phyloP scores from a whole-genome alignment of 1,140 invertebrate species.

The Drosophila oshimai region DNA sequence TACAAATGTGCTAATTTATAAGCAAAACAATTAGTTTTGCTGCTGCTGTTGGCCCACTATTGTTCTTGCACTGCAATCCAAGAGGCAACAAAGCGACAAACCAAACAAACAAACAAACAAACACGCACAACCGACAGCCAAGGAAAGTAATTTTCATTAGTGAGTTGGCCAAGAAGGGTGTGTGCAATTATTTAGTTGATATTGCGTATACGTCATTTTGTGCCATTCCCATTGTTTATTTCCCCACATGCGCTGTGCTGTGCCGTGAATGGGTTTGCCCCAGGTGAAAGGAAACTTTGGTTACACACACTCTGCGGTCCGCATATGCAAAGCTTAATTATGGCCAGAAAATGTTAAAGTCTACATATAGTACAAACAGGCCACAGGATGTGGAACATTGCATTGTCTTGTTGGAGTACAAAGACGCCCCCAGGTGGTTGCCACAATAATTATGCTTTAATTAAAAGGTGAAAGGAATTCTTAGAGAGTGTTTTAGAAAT shows the following conservation, averaged over 20 bases:
- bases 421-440: background rate
- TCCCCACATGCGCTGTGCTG: background rate
- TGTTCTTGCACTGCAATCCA: slow-evolving; percentile 50
- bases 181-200: slow-evolving; percentile 62
- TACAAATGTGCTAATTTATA: slow-evolving; percentile 80
- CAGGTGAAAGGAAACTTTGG: slow-evolving; percentile 12
- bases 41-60: slow-evolving; percentile 5
- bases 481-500: fast-evolving
- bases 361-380: background rate
- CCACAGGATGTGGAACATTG: background rate
- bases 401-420: background rate
- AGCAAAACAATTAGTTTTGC: slow-evolving; percentile 73
- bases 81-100: slow-evolving; percentile 12
- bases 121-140: slow-evolving; percentile 4
- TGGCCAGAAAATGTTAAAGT: slow-evolving; percentile 1
- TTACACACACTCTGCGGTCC: slow-evolving; percentile 19
- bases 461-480: background rate
- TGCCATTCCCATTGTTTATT: slow-evolving; percentile 34
- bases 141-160: slow-evolving; percentile 78
- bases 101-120: slow-evolving; percentile 25
- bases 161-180: slow-evolving; percentile 32
- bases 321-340: slow-evolving; percentile 34
- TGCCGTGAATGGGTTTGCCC: slow-evolving; percentile 2
- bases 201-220: slow-evolving; percentile 69
- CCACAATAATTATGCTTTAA: background rate